These are phyloP conservation scores for Neotoma lepida DNA, from an alignment of 2,113 vertebrate species.

Conservation along the genomic window DNA sequence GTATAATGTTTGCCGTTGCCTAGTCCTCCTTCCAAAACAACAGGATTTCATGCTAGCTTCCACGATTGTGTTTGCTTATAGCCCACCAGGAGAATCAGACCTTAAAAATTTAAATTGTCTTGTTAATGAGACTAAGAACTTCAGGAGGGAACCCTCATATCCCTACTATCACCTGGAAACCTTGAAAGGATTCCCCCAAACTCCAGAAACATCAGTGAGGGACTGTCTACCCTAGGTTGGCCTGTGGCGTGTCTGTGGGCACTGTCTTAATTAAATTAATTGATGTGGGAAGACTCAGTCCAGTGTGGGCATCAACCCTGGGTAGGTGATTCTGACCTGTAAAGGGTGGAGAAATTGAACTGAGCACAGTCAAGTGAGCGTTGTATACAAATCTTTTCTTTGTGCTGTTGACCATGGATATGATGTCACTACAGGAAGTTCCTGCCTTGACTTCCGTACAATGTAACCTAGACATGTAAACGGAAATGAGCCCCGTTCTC, in stretches of 20 bases:
- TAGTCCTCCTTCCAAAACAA: background rate
- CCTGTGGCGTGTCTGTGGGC: background rate
- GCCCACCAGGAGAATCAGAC: slow-evolving; percentile 51
- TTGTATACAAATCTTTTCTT: background rate
- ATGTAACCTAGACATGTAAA: background rate
- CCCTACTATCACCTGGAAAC: background rate
- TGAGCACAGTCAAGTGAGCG: background rate
- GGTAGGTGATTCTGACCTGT: background rate
- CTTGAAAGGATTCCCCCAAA: background rate
- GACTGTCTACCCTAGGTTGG: too few relatives aligned
- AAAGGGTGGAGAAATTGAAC: background rate
- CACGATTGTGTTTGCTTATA: slow-evolving; percentile 34
- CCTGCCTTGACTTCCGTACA: background rate
- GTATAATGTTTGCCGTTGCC: background rate
- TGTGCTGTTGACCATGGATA: background rate
- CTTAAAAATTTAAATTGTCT: background rate
- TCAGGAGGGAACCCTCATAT: background rate
- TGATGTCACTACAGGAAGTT: background rate
- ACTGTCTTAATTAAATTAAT: background rate
- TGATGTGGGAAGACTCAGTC: background rate
- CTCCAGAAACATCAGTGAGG: background rate
- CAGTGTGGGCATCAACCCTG: background rate
- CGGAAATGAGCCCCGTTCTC: background rate
- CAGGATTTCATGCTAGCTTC: background rate
- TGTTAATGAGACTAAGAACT: background rate